Conservation (phyloP, 2,113 vertebrate genomes). For the Mohoua ochrocephala region DNA sequence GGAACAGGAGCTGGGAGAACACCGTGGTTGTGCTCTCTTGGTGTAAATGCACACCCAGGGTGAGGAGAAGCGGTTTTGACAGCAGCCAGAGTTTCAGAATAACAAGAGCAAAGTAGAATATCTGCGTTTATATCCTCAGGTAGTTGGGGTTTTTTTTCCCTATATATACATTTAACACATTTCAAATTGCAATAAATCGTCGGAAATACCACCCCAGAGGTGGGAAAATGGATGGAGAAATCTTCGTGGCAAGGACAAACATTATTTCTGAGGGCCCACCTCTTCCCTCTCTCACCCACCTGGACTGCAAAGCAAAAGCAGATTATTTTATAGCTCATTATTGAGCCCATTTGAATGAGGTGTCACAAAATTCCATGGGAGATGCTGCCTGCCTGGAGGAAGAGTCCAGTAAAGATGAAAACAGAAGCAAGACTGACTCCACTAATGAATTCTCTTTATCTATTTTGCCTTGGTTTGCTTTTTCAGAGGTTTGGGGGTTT, state of each 20-base stretch:
- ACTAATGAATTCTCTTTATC: neutral
- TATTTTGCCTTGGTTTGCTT: neutral
- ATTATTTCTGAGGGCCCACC: neutral
- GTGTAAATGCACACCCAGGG: neutral
- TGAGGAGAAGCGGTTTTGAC: neutral
- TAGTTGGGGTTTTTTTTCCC: fast-evolving
- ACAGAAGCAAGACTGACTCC: neutral
- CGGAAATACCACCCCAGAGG: fast-evolving
- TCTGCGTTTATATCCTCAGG: neutral
- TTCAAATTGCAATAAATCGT: neutral
- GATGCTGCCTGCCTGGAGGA: neutral
- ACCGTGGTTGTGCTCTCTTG: neutral
- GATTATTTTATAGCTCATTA: neutral
- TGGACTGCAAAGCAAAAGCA: neutral
- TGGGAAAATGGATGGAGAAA: neutral
- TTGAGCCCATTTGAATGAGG: neutral
- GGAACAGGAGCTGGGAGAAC: neutral
- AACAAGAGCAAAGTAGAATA: neutral
- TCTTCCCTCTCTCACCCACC: neutral
- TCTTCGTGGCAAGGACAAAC: neutral
- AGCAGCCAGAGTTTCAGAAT: neutral
- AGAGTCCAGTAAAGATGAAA: neutral
- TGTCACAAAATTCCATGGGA: neutral
- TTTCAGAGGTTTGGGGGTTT: neutral
- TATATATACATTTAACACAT: neutral